Conservation (phyloP, 2,113 vertebrate genomes). For the Fregata magnificens region DNA sequence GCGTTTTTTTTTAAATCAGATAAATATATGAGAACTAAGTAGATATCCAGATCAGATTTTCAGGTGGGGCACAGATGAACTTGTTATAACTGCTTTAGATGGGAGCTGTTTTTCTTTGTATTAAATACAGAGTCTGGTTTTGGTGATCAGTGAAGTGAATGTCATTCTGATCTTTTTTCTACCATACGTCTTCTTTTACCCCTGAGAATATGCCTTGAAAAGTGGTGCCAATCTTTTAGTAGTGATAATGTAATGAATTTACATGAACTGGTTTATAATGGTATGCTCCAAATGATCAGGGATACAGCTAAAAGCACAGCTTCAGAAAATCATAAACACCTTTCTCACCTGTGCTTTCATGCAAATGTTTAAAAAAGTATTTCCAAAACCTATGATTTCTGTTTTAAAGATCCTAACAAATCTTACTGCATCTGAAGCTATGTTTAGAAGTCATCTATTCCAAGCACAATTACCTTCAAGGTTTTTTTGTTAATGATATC, state of each 20-base stretch:
- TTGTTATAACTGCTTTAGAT: background rate
- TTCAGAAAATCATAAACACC: background rate
- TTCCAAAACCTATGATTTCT: background rate
- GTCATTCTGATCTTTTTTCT: background rate
- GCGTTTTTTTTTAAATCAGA: background rate
- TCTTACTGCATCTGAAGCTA: background rate
- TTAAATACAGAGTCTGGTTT: background rate
- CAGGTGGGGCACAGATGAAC: rapidly evolving
- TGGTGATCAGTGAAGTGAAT: background rate
- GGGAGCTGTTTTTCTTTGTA: background rate
- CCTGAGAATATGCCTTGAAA: background rate
- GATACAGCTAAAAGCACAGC: background rate
- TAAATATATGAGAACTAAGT: background rate
- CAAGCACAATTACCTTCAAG: background rate
- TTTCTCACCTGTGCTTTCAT: background rate
- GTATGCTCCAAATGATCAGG: background rate
- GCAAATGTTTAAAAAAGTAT: background rate
- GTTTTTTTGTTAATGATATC: background rate
- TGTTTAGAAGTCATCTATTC: background rate
- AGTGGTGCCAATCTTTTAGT: background rate
- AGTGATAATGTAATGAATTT: background rate
- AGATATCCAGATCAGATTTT: background rate
- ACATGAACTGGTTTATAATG: background rate
- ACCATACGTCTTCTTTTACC: background rate
- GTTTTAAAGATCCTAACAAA: background rate